Conservation (phyloP, 2,888 invertebrate species). For the Tipula helvola region DNA sequence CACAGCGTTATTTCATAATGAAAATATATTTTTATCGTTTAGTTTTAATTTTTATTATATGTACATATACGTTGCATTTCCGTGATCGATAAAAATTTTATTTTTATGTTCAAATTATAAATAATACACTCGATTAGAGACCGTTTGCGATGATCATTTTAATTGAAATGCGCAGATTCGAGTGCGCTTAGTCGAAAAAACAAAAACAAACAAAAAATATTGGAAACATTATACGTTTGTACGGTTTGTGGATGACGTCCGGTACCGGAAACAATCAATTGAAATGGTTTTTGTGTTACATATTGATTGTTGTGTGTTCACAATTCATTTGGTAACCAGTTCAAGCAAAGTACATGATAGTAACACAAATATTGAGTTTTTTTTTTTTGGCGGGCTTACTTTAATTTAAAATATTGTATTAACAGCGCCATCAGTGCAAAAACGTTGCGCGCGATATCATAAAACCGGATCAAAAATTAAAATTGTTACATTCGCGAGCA, state of each 20-base stretch:
- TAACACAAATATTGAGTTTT: no score
- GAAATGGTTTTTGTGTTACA: conserved; percentile 15
- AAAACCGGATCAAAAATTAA: background rate
- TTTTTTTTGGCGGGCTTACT: no score
- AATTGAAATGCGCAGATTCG: no score
- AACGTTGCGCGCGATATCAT: background rate
- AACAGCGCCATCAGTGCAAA: no score
- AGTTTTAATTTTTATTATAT: background rate
- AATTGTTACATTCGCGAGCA: background rate
- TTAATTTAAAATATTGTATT: no score
- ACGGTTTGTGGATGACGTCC: conserved; percentile 17
- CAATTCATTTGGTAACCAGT: background rate
- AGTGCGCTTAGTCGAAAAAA: no score
- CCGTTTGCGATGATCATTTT: no score
- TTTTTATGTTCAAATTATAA: no score
- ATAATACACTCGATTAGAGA: no score
- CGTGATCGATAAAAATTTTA: background rate
- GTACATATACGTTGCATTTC: background rate
- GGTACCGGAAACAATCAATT: conserved; percentile 24
- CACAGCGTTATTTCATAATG: background rate
- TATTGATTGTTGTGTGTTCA: background rate
- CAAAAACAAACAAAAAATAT: no score
- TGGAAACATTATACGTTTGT: background rate
- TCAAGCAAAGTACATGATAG: no score
- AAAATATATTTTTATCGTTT: background rate